These are phyloP conservation scores for Neotragus pygmaeus DNA, from an alignment of 2,113 vertebrate genomes.

Conservation along the genomic window DNA sequence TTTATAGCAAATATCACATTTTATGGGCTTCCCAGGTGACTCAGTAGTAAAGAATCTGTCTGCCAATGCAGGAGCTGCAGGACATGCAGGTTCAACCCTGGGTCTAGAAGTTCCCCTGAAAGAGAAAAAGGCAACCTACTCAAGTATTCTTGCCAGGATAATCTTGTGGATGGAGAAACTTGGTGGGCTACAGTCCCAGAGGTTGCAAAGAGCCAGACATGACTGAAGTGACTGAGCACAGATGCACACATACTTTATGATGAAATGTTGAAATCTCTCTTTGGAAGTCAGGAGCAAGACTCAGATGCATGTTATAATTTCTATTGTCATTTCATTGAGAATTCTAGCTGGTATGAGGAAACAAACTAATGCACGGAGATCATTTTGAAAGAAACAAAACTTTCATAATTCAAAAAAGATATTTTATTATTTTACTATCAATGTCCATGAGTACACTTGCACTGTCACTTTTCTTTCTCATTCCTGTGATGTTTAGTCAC, in stretches of 20 bases:
- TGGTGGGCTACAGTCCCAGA: not conserved
- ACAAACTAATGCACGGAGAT: not conserved
- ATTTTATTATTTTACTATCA: not conserved
- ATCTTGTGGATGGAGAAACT: not conserved
- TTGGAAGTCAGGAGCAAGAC: not conserved
- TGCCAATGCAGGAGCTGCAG: not conserved
- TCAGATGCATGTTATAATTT: not conserved
- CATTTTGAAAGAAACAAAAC: not conserved
- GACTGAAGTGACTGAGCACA: not conserved
- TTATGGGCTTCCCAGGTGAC: not conserved
- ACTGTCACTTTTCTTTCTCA: not conserved
- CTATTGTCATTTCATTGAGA: not conserved
- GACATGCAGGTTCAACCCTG: not conserved
- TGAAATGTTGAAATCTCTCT: not conserved
- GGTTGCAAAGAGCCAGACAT: not conserved
- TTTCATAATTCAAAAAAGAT: not conserved
- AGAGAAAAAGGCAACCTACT: not conserved
- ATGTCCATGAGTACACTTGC: not conserved
- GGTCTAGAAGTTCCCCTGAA: not conserved
- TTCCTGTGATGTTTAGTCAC: not conserved
- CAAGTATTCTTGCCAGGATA: not conserved
- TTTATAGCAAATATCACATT: not conserved
- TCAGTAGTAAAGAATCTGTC: not conserved
- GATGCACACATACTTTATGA: not conserved
- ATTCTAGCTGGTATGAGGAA: not conserved